Evolutionary conservation across 2,797 vertebrate species (phyloP).

Genomic region (Heliangelus exortis): DNA sequence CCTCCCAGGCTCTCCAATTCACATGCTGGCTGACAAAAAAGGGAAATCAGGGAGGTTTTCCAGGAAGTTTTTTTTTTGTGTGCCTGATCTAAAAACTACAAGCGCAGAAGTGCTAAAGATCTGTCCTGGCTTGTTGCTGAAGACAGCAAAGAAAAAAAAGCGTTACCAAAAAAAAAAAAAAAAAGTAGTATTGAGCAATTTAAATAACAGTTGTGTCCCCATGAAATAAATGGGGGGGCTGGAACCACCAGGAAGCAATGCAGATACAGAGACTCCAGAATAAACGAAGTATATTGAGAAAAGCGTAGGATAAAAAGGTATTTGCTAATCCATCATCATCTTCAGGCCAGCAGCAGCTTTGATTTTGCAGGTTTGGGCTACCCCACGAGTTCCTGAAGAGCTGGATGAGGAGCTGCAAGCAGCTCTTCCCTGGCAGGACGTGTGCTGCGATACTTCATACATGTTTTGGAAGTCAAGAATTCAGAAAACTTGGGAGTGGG

Average conservation of each 20-base stretch:
- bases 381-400: background rate
- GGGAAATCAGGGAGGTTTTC: background rate
- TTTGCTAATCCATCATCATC: constrained; percentile 10
- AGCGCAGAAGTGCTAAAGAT: background rate
- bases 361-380: background rate
- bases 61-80: background rate
- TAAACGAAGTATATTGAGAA: background rate
- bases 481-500: background rate
- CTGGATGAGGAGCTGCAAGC: background rate
- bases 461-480: background rate
- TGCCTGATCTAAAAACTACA: background rate
- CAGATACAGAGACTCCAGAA: background rate
- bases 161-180: background rate
- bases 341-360: background rate
- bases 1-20: background rate
- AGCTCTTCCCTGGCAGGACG: background rate
- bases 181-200: background rate
- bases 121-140: background rate
- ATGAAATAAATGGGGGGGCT: background rate
- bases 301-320: background rate
- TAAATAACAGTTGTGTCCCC: background rate
- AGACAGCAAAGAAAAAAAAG: background rate
- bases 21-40: background rate
- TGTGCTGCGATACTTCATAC: accelerated
- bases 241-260: background rate